These are phyloP conservation scores for Leucophenga maculata DNA, from an alignment of 2,888 invertebrate genomes.

Conservation along the genomic window DNA sequence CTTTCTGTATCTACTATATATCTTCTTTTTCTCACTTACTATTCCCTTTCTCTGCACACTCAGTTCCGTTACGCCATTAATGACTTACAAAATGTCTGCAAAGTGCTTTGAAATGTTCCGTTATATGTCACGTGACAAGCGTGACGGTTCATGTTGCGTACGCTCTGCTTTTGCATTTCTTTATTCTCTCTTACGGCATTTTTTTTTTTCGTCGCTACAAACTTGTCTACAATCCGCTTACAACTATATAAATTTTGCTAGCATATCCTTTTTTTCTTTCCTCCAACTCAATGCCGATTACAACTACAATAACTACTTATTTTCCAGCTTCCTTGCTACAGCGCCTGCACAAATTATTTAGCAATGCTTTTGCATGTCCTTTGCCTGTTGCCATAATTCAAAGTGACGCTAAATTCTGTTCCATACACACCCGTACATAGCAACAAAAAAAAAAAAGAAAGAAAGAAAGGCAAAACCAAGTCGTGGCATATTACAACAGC, in stretches of 20 bases:
- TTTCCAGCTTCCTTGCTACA: constrained; percentile 5
- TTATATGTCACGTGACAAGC: constrained; percentile 41
- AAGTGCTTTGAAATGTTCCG: constrained; percentile 26
- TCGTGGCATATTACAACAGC: neutral
- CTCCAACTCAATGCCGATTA: constrained; percentile 36
- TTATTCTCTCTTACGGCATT: neutral
- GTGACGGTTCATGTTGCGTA: constrained; percentile 31
- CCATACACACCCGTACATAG: constrained; percentile 49
- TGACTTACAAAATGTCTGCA: neutral
- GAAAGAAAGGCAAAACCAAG: constrained; percentile 4
- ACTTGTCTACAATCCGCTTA: constrained; percentile 42
- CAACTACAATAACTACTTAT: constrained; percentile 13
- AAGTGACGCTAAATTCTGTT: constrained; percentile 68
- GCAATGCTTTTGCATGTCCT: constrained; percentile 31
- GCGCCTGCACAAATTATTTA: constrained; percentile 39
- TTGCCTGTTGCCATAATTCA: constrained; percentile 57
- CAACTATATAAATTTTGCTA: constrained; percentile 62
- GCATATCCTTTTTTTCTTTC: constrained; percentile 37
- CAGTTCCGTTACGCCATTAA: neutral
- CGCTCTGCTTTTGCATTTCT: neutral
- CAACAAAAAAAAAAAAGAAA: constrained; percentile 40
- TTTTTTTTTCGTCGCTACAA: neutral
- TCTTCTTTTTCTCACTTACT: neutral
- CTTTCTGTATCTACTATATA: neutral
- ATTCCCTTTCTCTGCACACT: no score